phyloP scores from a whole-genome alignment of 2,888 invertebrate genomes.

The Mechanitis mazaeus region DNA sequence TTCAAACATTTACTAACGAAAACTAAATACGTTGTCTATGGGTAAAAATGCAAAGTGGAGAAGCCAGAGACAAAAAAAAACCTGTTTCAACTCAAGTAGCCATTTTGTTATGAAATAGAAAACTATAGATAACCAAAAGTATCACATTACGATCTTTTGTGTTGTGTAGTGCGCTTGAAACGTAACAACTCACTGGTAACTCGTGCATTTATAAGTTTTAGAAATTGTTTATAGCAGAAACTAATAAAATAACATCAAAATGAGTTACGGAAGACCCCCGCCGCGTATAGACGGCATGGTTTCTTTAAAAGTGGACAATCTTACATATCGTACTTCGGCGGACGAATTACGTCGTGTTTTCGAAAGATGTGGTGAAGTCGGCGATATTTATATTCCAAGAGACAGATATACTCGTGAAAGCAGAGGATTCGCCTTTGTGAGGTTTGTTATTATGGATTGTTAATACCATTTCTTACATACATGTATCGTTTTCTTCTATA shows the following conservation, averaged over 20 bases:
- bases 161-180: too few relatives aligned
- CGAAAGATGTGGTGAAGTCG: conserved; percentile 98
- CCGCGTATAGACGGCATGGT: conserved; percentile 98
- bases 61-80: too few relatives aligned
- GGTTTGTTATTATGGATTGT: conserved; percentile 74
- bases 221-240: neutral
- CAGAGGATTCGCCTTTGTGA: conserved; percentile 98
- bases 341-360: conserved; percentile 96
- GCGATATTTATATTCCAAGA: conserved; percentile 99
- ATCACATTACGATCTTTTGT: too few relatives aligned
- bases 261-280: conserved; percentile 93
- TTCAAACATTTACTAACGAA: too few relatives aligned
- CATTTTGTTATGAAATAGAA: too few relatives aligned
- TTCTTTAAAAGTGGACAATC: conserved; percentile 97
- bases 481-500: conserved; percentile 16
- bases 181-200: too few relatives aligned
- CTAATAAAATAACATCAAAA: conserved; percentile 49
- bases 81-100: too few relatives aligned
- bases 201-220: too few relatives aligned
- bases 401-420: conserved; percentile 96
- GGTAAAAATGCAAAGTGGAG: too few relatives aligned
- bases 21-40: too few relatives aligned
- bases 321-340: conserved; percentile 97
- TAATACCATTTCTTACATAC: conserved; percentile 7
- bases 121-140: too few relatives aligned